Conservation (phyloP, 2,113 vertebrate species). For the Redunca redunca region DNA sequence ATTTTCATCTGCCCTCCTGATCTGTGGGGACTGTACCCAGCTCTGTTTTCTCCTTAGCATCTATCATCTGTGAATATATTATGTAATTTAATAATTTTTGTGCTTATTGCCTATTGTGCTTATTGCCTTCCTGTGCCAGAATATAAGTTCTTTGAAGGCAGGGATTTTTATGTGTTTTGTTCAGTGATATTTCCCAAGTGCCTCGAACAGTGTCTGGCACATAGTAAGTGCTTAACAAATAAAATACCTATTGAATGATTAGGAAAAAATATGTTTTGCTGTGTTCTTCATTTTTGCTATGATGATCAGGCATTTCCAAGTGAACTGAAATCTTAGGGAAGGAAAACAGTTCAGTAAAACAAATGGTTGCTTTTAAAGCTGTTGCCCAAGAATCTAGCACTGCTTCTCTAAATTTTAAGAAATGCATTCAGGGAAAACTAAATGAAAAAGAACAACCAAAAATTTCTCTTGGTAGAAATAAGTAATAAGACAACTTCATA, state of each 20-base stretch:
- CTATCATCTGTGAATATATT: background rate
- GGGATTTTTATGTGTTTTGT: background rate
- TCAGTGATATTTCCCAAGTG: background rate
- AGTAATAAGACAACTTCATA: background rate
- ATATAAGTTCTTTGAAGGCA: background rate
- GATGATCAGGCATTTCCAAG: background rate
- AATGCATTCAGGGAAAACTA: background rate
- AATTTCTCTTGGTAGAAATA: background rate
- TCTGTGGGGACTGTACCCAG: background rate
- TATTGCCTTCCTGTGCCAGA: background rate
- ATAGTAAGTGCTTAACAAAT: background rate
- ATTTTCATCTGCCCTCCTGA: background rate
- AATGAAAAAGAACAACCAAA: background rate
- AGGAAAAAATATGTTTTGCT: background rate
- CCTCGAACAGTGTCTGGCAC: background rate
- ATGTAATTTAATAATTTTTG: background rate
- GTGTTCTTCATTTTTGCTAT: background rate
- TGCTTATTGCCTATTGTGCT: background rate
- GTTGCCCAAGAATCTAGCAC: background rate
- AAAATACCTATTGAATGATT: background rate
- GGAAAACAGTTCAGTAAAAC: background rate
- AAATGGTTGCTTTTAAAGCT: background rate
- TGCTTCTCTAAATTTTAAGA: constrained; percentile 5
- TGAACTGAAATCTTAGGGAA: background rate
- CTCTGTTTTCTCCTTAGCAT: background rate